These are phyloP conservation scores for Siniperca chuatsi DNA, from an alignment of 2,113 vertebrate genomes.

Conservation along the genomic window DNA sequence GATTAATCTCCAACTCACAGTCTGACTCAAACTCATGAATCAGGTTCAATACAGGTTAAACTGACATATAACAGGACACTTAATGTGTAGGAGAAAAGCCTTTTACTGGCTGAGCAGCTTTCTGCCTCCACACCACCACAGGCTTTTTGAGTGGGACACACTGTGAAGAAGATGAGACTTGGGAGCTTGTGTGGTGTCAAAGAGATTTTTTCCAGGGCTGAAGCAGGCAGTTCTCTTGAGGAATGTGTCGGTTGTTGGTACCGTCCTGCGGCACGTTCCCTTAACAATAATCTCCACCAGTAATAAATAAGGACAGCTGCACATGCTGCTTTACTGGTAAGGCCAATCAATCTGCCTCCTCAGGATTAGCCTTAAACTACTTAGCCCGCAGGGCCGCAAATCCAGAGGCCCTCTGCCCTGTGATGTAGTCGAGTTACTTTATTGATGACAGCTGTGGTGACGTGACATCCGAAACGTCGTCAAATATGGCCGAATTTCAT, in stretches of 20 bases:
- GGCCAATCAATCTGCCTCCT: slow-evolving; percentile 88
- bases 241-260: slow-evolving; percentile 13
- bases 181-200: slow-evolving; percentile 17
- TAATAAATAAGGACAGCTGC: slow-evolving; percentile 90
- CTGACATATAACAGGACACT: background rate
- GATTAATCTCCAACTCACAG: slow-evolving; percentile 6
- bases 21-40: background rate
- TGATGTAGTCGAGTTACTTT: slow-evolving; percentile 55
- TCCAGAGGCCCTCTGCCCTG: slow-evolving; percentile 78
- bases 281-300: slow-evolving; percentile 74
- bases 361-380: slow-evolving; percentile 91
- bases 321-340: slow-evolving; percentile 84
- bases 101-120: background rate
- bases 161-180: slow-evolving; percentile 27
- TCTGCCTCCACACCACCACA: slow-evolving; percentile 34
- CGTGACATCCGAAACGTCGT: slow-evolving; percentile 4
- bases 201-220: slow-evolving; percentile 13
- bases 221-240: slow-evolving; percentile 22
- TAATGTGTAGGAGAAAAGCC: background rate
- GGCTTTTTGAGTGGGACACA: slow-evolving; percentile 20
- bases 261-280: slow-evolving; percentile 39
- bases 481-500: background rate
- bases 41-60: background rate
- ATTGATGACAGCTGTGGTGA: slow-evolving; percentile 33
- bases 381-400: slow-evolving; percentile 85